Evolutionary conservation across 2,797 vertebrate species (phyloP), one percentile per base, ranked within the genome.

Genomic region (Pipistrellus pipistrellus): DNA sequence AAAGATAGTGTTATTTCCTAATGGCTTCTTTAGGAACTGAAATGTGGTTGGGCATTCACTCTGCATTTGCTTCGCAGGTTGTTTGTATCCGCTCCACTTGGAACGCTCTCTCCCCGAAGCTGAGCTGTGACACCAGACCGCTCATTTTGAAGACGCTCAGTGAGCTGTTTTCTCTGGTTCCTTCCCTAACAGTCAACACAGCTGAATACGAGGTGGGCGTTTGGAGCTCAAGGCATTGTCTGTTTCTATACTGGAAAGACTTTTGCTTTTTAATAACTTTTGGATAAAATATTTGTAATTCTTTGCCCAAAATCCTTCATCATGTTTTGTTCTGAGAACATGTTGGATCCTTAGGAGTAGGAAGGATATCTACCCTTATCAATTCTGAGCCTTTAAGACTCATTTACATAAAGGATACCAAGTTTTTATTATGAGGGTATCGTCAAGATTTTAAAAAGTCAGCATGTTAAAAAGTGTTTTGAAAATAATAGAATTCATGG

Each of bases 81-180:
- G 99, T 99, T 96, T 99, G 99, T 68, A 98, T 99, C 15, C 97
- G 98, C 62, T 99, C 99, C 5, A 99, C 99, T 0, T 99, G 99
- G 99, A 98, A 97, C 91, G 98, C 98, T 11, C 98, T 99, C 3
- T 99, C 99, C 12, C 98, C 99, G 6, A 98, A 98, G 94, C 97
- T 99, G 95, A 98, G 98, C 75, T 98, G 98, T 73, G 99, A 99
- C 95, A 98, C 97, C 2, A 99, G 99, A 91, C 99, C 99, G 0
- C 97, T 98, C 57, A 98, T 99, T 97, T 94, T 99, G 93, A 99
- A 98, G 98, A 98, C 98, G 0, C 93, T 99, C 10, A 98, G 99
- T 71, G 99, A 99, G 71, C 97, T 99, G 4, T 98, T 99, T 98
- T 98, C 99, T 35, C 98, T 99, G 93, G 98, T 99, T 95, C 99